Evolutionary conservation across 30 jellyfish, hydroid and myxozoan genomes (phyloP).

Genomic region (Calvadosia cruxmelitensis): DNA sequence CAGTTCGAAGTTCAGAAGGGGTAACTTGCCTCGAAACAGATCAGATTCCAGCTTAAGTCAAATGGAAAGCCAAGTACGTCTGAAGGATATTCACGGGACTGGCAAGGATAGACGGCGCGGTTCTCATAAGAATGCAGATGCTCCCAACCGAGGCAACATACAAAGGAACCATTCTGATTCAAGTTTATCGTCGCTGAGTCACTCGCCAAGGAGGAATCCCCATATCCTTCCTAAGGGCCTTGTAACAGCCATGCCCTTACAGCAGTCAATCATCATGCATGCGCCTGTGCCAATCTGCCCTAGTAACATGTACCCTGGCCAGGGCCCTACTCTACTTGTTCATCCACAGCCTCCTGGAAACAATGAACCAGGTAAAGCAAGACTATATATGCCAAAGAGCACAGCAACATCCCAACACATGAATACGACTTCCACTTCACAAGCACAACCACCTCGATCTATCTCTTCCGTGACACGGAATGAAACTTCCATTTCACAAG

Average conservation of each 20-base stretch:
- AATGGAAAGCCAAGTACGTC: constrained; percentile 27
- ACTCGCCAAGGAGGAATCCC: constrained; percentile 28
- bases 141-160: constrained; percentile 21
- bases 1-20: constrained; percentile 5
- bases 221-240: constrained; percentile 53
- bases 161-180: constrained; percentile 55
- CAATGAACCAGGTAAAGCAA: constrained; percentile 53
- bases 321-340: constrained; percentile 37
- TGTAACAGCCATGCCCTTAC: constrained; percentile 42
- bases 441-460: neutral
- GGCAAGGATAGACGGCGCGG: constrained; percentile 29
- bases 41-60: constrained; percentile 51
- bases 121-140: constrained; percentile 20
- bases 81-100: constrained; percentile 14
- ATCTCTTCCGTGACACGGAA: neutral
- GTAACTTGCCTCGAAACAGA: constrained; percentile 33
- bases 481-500: neutral
- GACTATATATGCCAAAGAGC: constrained; percentile 52
- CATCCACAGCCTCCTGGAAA: constrained; percentile 48
- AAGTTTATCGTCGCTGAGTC: constrained; percentile 26
- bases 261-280: constrained; percentile 7
- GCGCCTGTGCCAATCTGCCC: constrained; percentile 3
- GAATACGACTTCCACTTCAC: neutral
- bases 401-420: constrained; percentile 3
- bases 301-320: constrained; percentile 13